Base-by-base conservation (phyloP, 2,113 vertebrate genomes). In the Phycodurus eques region DNA sequence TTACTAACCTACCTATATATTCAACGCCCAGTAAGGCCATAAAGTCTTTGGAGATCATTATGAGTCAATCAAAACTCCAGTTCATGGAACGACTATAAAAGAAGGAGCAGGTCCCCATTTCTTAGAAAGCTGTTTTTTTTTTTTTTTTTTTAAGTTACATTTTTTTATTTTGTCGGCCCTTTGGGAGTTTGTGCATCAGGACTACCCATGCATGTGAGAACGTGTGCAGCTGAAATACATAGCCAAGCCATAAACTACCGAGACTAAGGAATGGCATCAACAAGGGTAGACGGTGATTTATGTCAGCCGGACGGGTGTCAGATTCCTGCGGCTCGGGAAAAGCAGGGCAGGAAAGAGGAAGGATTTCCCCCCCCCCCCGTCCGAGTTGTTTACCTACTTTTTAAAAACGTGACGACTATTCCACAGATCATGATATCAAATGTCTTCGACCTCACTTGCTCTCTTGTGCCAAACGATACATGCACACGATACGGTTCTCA, bases 231-330 rank as follows among this genome's bases (percentile, higher is more conserved):
- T 59, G 2, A 68, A 70, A 68, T 60, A 59, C 47, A 70, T 54
- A 79, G 82, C 77, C 76, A 76, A 56, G 63, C n/a, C 1, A 22
- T 27, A n/a, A 65, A 80, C 68, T 43, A 35, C 69, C 73, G 61
- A 54, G 62, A 39, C 31, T 19, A 0, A 19, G 43, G 57, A 71
- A 22, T 8, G n/a, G 51, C 72, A 72, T 57, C 56, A 73, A 72
- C 4, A 70, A 73, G 69, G 71, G 74, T 80, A 79, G 62, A 12
- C 80, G 77, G 74, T 71, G 71, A 83, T 84, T 82, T 80, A 75
- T 79, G 71, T 46, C 70, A 79, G 78, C 79, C 61, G 59, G 72
- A 71, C 78, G 54, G 75, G 85, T 83, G 86, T 90, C 86, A 66
- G 68, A 87, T 90, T 90, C 80, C 77, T 68, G 72, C 51, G 47